Conservation (phyloP, 1,140 invertebrate species). For the Camponotus floridanus region DNA sequence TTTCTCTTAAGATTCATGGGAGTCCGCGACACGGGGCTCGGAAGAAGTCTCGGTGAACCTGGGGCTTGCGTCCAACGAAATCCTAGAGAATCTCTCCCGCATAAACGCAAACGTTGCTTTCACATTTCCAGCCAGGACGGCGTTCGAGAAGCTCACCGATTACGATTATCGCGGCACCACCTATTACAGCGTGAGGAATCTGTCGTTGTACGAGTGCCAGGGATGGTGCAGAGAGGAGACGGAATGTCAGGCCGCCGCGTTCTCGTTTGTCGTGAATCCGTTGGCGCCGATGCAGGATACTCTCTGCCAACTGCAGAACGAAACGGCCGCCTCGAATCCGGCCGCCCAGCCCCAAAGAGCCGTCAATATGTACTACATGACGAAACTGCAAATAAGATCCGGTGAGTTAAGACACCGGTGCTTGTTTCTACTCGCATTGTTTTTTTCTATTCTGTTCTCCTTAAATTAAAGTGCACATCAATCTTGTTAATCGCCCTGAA, state of each 20-base stretch:
- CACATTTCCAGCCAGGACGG: slow-evolving; percentile 90
- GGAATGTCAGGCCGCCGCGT: slow-evolving; percentile 96
- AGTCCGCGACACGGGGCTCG: not conserved
- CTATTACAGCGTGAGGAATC: slow-evolving; percentile 96
- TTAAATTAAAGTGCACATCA: not conserved
- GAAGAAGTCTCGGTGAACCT: no score
- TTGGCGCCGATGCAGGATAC: slow-evolving; percentile 97
- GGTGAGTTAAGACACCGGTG: slow-evolving; percentile 83
- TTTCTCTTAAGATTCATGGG: slow-evolving; percentile 62
- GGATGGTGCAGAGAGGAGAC: slow-evolving; percentile 97
- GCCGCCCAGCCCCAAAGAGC: slow-evolving; percentile 92
- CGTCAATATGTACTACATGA: slow-evolving; percentile 98
- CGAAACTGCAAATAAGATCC: slow-evolving; percentile 95
- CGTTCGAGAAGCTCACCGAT: slow-evolving; percentile 97
- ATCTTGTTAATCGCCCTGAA: not conserved
- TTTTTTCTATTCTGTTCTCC: not conserved
- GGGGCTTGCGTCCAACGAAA: not conserved
- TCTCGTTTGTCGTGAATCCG: slow-evolving; percentile 97
- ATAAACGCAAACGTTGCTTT: not conserved
- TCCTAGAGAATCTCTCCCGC: not conserved
- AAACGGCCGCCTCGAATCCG: slow-evolving; percentile 95
- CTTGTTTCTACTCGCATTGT: not conserved
- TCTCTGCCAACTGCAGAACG: slow-evolving; percentile 96
- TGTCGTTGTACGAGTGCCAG: slow-evolving; percentile 97
- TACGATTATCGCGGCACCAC: slow-evolving; percentile 95